Evolutionary conservation across 2,113 vertebrate genomes (phyloP), one percentile per base, ranked within the genome.

Genomic region (Gobiocypris rarus): DNA sequence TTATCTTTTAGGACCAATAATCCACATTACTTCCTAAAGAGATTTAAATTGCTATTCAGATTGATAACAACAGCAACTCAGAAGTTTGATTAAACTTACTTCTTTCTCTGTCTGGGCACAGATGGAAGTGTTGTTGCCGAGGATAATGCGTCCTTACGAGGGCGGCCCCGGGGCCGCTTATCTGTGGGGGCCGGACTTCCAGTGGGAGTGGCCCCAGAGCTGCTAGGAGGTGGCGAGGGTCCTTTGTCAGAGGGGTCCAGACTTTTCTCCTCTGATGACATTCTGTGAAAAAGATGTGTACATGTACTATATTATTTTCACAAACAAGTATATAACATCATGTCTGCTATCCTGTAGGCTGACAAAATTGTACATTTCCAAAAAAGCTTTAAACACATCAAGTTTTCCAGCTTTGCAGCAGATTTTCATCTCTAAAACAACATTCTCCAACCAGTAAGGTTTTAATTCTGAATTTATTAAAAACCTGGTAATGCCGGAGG

Each of bases 221-320:
- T 94, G 92, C 95, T 94, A 92, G 94, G 94, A 88, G 94, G 92
- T 86, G 95, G 95, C 89, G 95, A 95, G 93, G 95, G 94, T 93
- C 93, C 94, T 92, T 95, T 93, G 95, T 95, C 93, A 95, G 95
- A 95, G 95, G 94, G 92, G 90, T 95, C 95, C 94, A 95, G 94
- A 93, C 95, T 96, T 95, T 95, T 96, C 95, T 98, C 96, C 96
- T 98, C 96, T 96, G 97, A 96, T 96, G 97, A 97, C 97, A 98
- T 98, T 96, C 97, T 98, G 92, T 41, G 41, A 58, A 69, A 63
- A 74, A 82, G 75, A 63, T 17, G 48, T 28, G 8, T 17, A 73
- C 10, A 73, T 4, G 17, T 38, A n/a, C n/a, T 45, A 24, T 19
- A 50, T 52, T 75, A 75, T 50, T 70, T 38, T 70, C 4, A 67